Evolutionary conservation across 2,113 vertebrate genomes (phyloP).

Genomic region (Mormyrus iriodes): DNA sequence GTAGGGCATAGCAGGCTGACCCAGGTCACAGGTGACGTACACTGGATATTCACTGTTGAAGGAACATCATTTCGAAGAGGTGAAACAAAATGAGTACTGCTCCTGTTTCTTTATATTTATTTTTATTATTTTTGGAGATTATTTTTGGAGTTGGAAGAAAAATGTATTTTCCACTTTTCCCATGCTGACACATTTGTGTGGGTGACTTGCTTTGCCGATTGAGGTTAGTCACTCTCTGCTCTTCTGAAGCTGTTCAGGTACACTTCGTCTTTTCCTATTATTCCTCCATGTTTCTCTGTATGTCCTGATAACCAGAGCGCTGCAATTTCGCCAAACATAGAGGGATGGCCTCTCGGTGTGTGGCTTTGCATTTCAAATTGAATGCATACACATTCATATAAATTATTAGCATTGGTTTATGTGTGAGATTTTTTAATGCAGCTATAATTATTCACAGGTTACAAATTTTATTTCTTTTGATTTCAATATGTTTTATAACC

Average conservation of each 20-base stretch:
- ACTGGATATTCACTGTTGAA: not conserved
- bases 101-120: not conserved
- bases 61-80: not conserved
- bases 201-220: not conserved
- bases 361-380: not conserved
- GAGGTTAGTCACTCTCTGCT: not conserved
- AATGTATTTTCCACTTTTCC: not conserved
- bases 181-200: not conserved
- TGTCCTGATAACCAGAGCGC: not conserved
- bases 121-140: not conserved
- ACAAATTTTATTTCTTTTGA: not conserved
- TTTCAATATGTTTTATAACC: not conserved
- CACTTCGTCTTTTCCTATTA: not conserved
- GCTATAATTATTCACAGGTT: not conserved
- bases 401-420: not conserved
- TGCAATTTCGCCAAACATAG: not conserved
- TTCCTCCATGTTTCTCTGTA: not conserved
- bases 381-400: not conserved
- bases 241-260: not conserved
- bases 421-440: not conserved
- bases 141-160: not conserved
- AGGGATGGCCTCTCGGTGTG: not conserved
- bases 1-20: not conserved
- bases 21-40: not conserved
- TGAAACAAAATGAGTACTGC: not conserved